phyloP scores from a whole-genome alignment of 2,113 vertebrate genomes.

The Rhinopithecus roxellana region DNA sequence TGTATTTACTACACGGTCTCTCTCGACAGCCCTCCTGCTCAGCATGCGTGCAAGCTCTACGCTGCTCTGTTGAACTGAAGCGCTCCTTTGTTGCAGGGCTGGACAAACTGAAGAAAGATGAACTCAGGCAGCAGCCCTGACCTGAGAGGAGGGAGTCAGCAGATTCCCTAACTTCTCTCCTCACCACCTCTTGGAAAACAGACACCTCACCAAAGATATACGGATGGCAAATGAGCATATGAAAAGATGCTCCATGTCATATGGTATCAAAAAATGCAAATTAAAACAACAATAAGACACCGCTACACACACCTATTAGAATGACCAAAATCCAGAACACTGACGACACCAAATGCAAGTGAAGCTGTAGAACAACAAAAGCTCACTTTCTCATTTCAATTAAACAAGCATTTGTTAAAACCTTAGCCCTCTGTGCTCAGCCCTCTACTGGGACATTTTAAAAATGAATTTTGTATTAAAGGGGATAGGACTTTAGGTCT shows the following conservation, averaged over 20 bases:
- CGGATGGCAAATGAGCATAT: background rate
- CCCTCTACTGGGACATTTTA: slow-evolving; percentile 30
- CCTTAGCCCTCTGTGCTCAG: slow-evolving; percentile 24
- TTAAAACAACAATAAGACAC: background rate
- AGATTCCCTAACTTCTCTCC: slow-evolving; percentile 8
- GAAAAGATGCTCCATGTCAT: background rate
- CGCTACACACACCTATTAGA: background rate
- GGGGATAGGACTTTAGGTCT: background rate
- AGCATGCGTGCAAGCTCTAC: slow-evolving; percentile 31
- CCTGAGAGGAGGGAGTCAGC: background rate
- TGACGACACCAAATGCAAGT: background rate
- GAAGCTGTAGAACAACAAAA: background rate
- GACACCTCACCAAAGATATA: background rate
- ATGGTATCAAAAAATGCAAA: background rate
- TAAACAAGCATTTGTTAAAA: slow-evolving; percentile 46
- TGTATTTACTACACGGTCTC: slow-evolving; percentile 52
- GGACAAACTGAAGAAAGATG: slow-evolving; percentile 40
- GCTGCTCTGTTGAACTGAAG: slow-evolving; percentile 49
- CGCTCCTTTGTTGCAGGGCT: background rate
- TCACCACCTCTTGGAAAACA: background rate
- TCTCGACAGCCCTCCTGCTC: slow-evolving; percentile 65
- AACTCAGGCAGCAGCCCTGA: background rate
- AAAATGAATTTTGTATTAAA: slow-evolving; percentile 40
- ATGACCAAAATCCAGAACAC: background rate
- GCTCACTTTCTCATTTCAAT: slow-evolving; percentile 38